Base-by-base conservation (phyloP, 2,797 vertebrate species). In the Alectoris magna region DNA sequence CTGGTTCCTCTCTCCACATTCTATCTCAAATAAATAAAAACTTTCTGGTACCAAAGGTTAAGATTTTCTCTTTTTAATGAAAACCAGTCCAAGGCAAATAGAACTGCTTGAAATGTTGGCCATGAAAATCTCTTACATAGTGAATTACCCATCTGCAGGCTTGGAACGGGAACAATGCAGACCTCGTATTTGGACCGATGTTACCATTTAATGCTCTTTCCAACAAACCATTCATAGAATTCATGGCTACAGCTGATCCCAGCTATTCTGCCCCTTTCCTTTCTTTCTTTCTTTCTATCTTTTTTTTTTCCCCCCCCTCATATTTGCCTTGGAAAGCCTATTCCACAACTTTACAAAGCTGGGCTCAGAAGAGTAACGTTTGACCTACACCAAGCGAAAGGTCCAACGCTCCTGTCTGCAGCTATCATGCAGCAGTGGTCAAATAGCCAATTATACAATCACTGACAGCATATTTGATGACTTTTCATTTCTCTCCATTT, bases 171-270 rank as follows among this genome's bases (percentile, higher is more conserved):
- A 94, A 96, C 86, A 96, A 96, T 90, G 68, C 87, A 92, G 92
- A 90, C 51, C 64, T 94, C 70, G 0, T 44, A 73, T 91, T 95
- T 97, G 94, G 96, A 96, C 82, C 63, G 64, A 88, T 77, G 91
- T 66, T 92, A 74, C 88, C 56, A 84, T 96, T 96, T 96, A 91
- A 92, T 79, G 82, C 60, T 88, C 92, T 97, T 97, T 96, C 93
- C 93, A 94, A 92, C 46, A 96, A 94, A 86, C 89, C 94, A 96
- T 96, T 97, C 96, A 96, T 93, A 96, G 97, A 96, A 95, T 73
- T 76, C 63, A 88, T 48, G 87, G 93, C 67, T 87, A 29, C 56
- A 80, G 84, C 91, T 94, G 85, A 96, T 95, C 80, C 87, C 49
- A 84, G 88, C 89, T 94, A 81, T 73, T 88, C 38, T 67, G 15